Base-by-base conservation (phyloP, 1,140 invertebrate species). In the Calliphora vicina region DNA sequence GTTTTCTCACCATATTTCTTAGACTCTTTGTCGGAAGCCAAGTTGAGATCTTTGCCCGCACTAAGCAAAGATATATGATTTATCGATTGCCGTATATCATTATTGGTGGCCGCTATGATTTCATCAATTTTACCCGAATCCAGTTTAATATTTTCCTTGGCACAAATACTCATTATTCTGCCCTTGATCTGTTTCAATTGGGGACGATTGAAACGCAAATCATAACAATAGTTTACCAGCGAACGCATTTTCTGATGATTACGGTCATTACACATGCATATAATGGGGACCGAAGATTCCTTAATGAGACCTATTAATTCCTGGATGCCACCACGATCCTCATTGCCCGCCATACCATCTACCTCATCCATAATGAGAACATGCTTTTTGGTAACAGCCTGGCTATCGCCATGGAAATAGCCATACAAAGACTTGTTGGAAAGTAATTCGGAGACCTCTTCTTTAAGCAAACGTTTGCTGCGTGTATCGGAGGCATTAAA, bases 341-440 rank as follows among this genome's bases (percentile, higher is more conserved):
- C 97, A 91, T 99, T 99, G 15, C 99, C 99, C 13, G 98, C 97
- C 98, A 99, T 99, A 15, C 99, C 99, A 90, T 99, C 99, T 0
- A 99, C 99, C 94, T 99, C 99, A 88, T 99, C 99, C 99, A 99
- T 99, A 15, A 99, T 93, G 0, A 99, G 90, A 27, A 98, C 97
- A 89, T 99, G 97, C 85, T 97, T 96, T 61, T 92, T 93, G 1
- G 91, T 90, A 0, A 93, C 91, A 0, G 92, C 91, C 83, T 92
- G 91, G 25, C 91, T 91, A 8, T 92, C 91, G 86, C 93, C 91
- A 89, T 91, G 88, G 90, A 93, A 91, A 87, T 92, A 95, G 61
- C 92, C 93, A 67, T 93, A 93, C 1, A 97, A 90, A 0, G 95
- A 95, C 73, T 93, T 96, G 50, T 94, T 95, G 1, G 92, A 93